These are phyloP conservation scores for Chamaedrilus cognettii DNA, from an alignment of 2,888 invertebrate species.

Conservation along the genomic window DNA sequence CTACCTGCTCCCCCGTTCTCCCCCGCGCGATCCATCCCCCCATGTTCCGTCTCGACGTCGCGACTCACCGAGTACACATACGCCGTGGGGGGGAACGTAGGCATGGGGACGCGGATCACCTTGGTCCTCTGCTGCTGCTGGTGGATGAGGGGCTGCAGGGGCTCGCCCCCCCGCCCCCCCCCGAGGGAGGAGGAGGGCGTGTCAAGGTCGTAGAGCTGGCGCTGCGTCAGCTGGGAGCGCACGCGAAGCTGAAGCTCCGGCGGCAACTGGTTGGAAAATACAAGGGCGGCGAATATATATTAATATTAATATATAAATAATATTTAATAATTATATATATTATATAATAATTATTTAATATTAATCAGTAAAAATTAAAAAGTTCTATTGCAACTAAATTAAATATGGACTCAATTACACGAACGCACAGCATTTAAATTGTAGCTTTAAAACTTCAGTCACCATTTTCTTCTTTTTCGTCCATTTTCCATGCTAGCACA, in stretches of 20 bases:
- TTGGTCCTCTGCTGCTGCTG: slow-evolving; percentile 30
- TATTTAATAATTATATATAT: too few species aligned
- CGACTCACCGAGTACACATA: slow-evolving; percentile 74
- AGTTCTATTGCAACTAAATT: too few species aligned
- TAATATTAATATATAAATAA: too few species aligned
- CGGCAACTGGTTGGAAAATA: slow-evolving; percentile 71
- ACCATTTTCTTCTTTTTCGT: too few species aligned
- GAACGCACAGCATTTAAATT: too few species aligned
- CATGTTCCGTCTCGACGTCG: slow-evolving; percentile 45
- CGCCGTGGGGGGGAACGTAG: slow-evolving; percentile 83
- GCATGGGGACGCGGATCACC: slow-evolving; percentile 70
- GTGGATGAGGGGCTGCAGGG: neutral
- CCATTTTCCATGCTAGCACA: too few species aligned
- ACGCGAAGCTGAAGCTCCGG: slow-evolving; percentile 90
- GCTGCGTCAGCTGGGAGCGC: slow-evolving; percentile 56
- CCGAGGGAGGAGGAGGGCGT: slow-evolving; percentile 2
- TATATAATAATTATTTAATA: too few species aligned
- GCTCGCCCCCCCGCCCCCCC: neutral
- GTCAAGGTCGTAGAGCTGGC: slow-evolving; percentile 42
- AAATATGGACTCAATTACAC: too few species aligned
- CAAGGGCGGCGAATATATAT: too few species aligned
- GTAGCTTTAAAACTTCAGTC: too few species aligned
- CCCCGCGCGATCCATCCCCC: neutral
- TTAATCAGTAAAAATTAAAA: too few species aligned
- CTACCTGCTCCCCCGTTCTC: neutral